Percentiles rank a stretch among this genome's conserved stretches.
Conservation (phyloP, 2,113 vertebrate genomes). For the Opisthocomus hoazin region DNA sequence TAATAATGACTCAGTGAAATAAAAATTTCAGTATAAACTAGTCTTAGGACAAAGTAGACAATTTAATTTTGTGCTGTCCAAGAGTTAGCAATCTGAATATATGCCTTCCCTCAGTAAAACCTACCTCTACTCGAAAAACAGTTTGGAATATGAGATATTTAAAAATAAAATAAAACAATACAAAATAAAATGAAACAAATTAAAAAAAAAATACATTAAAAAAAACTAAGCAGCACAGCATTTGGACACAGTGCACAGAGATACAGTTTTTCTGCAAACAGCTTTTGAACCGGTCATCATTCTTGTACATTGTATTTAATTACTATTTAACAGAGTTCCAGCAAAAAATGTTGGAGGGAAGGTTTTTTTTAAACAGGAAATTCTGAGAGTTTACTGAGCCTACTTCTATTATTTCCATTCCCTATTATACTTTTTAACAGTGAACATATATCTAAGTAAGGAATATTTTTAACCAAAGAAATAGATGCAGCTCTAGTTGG, state of each 20-base stretch:
- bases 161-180: neutral
- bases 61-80: neutral
- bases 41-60: neutral
- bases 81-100: neutral
- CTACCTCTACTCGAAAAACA: neutral
- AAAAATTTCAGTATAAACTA: neutral
- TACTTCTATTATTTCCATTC: neutral
- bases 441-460: neutral
- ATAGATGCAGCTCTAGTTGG: neutral
- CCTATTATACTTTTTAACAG: neutral
- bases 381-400: neutral
- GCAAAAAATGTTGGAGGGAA: neutral
- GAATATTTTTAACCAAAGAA: neutral
- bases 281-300: neutral
- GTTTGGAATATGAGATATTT: neutral
- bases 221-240: neutral
- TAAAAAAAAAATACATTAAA: neutral
- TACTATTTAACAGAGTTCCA: neutral
- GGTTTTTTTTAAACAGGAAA: neutral
- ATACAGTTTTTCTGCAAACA: neutral
- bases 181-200: neutral
- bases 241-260: neutral
- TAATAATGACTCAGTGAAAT: neutral
- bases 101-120: neutral
- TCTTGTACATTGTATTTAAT: neutral